Conservation (phyloP, 2,888 invertebrate genomes). For the Rhogogaster chlorosoma region DNA sequence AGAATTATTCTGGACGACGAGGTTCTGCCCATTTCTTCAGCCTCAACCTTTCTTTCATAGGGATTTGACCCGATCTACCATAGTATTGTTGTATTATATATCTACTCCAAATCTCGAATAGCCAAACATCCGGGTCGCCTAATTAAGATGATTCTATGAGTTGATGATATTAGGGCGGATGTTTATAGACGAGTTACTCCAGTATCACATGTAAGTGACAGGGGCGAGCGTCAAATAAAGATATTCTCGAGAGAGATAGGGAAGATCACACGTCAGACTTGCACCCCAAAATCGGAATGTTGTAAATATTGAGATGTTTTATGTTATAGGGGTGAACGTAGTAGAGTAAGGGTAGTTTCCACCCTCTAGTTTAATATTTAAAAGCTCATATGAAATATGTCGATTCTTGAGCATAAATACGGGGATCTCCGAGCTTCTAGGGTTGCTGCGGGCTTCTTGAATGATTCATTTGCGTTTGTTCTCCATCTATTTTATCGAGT, state of each 20-base stretch:
- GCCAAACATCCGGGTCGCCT: background rate
- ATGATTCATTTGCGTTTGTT: constrained; percentile 72
- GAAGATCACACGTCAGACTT: constrained; percentile 38
- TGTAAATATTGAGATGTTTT: constrained; percentile 53
- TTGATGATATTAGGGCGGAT: background rate
- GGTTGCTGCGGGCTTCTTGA: constrained; percentile 58
- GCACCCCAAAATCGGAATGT: constrained; percentile 46
- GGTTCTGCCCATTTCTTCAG: background rate
- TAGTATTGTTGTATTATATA: background rate
- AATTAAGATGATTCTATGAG: background rate
- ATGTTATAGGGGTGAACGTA: constrained; percentile 40
- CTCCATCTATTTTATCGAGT: constrained; percentile 54
- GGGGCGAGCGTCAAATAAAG: constrained; percentile 34
- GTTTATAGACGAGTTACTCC: background rate
- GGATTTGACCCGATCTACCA: background rate
- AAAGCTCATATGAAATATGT: constrained; percentile 77
- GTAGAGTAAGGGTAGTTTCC: constrained; percentile 50
- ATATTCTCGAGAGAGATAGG: constrained; percentile 23
- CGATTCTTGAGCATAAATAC: constrained; percentile 76
- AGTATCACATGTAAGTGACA: constrained; percentile 17
- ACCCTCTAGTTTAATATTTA: constrained; percentile 74
- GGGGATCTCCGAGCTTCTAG: constrained; percentile 58
- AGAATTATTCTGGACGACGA: constrained; percentile 67
- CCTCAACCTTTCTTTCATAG: background rate
- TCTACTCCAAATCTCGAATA: background rate